phyloP scores from a whole-genome alignment of 2,797 vertebrate genomes.

The Danio aesculapii region DNA sequence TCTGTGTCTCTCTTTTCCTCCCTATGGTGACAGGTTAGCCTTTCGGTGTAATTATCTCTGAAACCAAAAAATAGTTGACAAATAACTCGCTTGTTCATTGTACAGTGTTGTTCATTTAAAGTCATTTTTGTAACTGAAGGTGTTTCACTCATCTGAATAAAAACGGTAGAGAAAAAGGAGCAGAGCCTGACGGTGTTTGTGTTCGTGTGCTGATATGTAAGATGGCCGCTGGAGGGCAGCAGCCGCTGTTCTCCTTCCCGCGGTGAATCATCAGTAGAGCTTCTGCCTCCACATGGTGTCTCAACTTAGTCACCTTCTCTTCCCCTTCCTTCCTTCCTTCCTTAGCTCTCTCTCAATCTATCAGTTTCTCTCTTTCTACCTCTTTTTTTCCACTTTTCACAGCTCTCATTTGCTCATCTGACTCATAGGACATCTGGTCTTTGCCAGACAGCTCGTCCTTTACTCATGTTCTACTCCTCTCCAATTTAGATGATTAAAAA shows the following conservation, averaged over 20 bases:
- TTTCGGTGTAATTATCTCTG: constrained; percentile 86
- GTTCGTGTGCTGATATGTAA: too few species aligned
- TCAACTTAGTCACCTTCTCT: constrained; percentile 56
- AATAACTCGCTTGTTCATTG: constrained; percentile 85
- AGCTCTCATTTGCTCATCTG: constrained; percentile 59
- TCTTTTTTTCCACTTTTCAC: constrained; percentile 61
- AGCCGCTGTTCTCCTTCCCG: neutral
- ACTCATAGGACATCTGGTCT: constrained; percentile 73
- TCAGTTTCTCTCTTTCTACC: constrained; percentile 51
- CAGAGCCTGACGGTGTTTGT: neutral
- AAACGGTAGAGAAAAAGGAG: constrained; percentile 76
- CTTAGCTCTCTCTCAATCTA: constrained; percentile 48
- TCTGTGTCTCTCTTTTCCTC: constrained; percentile 63
- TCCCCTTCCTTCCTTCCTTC: constrained; percentile 48
- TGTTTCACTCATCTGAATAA: constrained; percentile 88
- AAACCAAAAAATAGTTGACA: constrained; percentile 80
- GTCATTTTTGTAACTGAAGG: constrained; percentile 90
- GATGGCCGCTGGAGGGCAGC: constrained; percentile 19
- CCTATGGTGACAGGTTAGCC: constrained; percentile 83
- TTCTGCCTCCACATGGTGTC: constrained; percentile 44
- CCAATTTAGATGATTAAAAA: constrained; percentile 10
- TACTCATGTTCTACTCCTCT: constrained; percentile 48
- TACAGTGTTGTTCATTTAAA: constrained; percentile 89
- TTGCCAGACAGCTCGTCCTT: constrained; percentile 62
- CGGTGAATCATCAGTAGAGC: constrained; percentile 30